Evolutionary conservation across 2,888 invertebrate species (phyloP), one percentile per base, ranked within the genome.

Genomic region (Caenorhabditis imperialis): DNA sequence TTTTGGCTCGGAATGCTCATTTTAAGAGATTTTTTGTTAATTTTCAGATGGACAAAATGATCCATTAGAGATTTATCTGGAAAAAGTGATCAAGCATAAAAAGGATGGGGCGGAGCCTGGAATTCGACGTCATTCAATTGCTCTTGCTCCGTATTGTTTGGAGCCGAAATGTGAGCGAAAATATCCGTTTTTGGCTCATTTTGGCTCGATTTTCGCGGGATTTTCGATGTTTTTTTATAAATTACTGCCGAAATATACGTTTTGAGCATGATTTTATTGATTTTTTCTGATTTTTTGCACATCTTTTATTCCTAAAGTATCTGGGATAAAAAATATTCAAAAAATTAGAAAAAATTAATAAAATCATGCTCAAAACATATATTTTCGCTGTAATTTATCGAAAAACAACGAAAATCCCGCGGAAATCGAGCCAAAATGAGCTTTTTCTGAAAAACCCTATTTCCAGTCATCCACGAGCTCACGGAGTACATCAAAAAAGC

Each of bases 381-480:
- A n/a, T n/a, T n/a, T n/a, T n/a, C n/a, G n/a, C n/a, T n/a, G n/a
- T n/a, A n/a, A n/a, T 30, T 10, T 30, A 10, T 10, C 6, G 30
- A 30, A 30, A 30, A 30, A 30, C 30, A 30, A 30, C 10, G 30
- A 30, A 30, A 30, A 30, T 7, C 10, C 10, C 10, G 30, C 7
- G 10, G 10, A 30, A 30, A 30, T 30, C 30, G 30, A 10, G 10
- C 30, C 30, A 30, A 30, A 30, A 30, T 10, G 30, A 30, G 10
- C 10, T 30, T 30, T 30, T 30, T 30, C 30, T 30, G 30, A 10
- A 30, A 30, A 30, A 30, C 4, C 33, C 16, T 27, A 10, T 38
- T 55, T 65, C 23, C 55, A 67, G 67, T 67, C 20, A 50, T 67
- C 16, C 38, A 67, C 30, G 67, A 67, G 22, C 33, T 67, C 12